Base-by-base conservation (phyloP, 2,113 vertebrate species). In the Laticauda laticaudata region DNA sequence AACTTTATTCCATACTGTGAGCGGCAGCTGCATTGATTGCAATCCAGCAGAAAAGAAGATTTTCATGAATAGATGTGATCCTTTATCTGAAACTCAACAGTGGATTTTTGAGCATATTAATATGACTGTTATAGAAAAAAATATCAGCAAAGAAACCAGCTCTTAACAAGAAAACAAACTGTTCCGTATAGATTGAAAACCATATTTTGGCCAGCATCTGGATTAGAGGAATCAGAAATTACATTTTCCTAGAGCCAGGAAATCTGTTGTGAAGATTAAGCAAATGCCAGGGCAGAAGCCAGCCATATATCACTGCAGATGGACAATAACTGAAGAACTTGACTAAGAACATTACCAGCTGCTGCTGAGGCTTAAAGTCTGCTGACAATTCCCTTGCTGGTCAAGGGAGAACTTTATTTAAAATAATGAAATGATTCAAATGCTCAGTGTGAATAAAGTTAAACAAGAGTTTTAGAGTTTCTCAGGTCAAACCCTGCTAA, bases 61-160 rank as follows among this genome's bases (percentile, higher is more conserved):
- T 97, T 99, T 99, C 98, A 99, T 99, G 98, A 98, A 98, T 97
- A 98, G 98, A 98, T 99, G 98, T 94, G 98, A 99, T 95, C 98
- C 98, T 91, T 97, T 98, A 18, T 98, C 98, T 61, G 98, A 98
- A 96, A 99, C 98, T 92, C 98, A 99, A 93, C 98, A 98, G 96
- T 99, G 98, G 98, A 97, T 98, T 96, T 99, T 99, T 97, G 98
- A 98, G 97, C 98, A 98, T 96, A 96, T 97, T 96, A 99, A 99
- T 95, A 94, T 96, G 96, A 99, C 98, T 97, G 97, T 99, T 97
- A 97, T 99, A 97, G 98, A 98, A 96, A 98, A 98, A 97, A 97
- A 97, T 97, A 98, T 98, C 97, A 95, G 97, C 96, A 93, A 93
- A 92, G 86, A 64, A 93, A 94, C 92, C 95, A 97, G 94, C 95